A percentile compares a stretch with the other conserved stretches of the same genome.
These are phyloP conservation scores for Cheilosia scutellata DNA, from an alignment of 2,888 invertebrate species.

Conservation along the genomic window DNA sequence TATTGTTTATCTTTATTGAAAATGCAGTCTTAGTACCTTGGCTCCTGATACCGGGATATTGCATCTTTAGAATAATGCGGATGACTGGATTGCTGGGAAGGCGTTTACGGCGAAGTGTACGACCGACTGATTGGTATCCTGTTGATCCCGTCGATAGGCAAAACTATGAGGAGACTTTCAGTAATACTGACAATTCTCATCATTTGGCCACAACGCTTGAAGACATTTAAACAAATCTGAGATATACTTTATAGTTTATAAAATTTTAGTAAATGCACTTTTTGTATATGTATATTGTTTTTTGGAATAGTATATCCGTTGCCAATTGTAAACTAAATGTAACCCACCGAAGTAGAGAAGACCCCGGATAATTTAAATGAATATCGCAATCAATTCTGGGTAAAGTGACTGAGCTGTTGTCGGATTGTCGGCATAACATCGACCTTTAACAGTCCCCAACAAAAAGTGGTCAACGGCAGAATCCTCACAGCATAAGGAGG, in stretches of 20 bases:
- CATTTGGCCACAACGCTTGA: conserved; percentile 77
- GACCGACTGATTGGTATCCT: conserved; percentile 77
- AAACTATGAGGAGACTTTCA: conserved; percentile 77
- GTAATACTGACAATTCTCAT: conserved; percentile 81
- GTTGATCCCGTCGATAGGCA: conserved; percentile 66
- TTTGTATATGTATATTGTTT: too few relatives aligned
- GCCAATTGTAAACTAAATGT: too few relatives aligned
- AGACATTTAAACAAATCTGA: not conserved
- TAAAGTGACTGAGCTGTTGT: too few relatives aligned
- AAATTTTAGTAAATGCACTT: too few relatives aligned
- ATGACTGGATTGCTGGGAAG: conserved; percentile 55
- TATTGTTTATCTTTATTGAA: not conserved
- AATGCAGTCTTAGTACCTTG: conserved; percentile 77
- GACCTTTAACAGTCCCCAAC: too few relatives aligned
- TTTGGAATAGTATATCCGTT: too few relatives aligned
- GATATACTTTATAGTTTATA: not conserved
- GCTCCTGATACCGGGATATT: conserved; percentile 80
- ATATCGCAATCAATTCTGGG: too few relatives aligned
- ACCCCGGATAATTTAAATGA: too few relatives aligned
- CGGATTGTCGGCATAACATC: too few relatives aligned
- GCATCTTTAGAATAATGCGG: conserved; percentile 75
- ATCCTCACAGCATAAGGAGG: too few relatives aligned
- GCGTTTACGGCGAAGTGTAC: conserved; percentile 63
- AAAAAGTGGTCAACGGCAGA: too few relatives aligned
- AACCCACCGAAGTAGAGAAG: too few relatives aligned